phyloP scores from a whole-genome alignment of 2,888 invertebrate genomes.

The Tuta absoluta region DNA sequence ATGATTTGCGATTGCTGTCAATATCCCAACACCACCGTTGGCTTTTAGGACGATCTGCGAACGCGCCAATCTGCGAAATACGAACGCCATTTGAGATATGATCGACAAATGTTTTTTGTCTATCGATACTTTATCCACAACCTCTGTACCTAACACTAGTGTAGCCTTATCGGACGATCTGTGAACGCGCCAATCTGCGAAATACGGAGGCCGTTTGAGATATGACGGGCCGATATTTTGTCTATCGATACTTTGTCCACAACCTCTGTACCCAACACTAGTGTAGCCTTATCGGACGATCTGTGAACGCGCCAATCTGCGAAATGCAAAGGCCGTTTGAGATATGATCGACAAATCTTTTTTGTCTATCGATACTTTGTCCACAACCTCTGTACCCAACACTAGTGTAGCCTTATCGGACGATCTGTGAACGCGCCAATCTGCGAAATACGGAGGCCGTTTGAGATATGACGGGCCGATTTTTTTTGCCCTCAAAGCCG shows the following conservation, averaged over 20 bases:
- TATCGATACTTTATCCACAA: no score
- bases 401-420: neutral
- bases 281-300: neutral
- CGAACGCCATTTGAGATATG: neutral
- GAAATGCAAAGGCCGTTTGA: neutral
- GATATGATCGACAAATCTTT: conserved; percentile 2
- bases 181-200: conserved; percentile 4
- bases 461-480: conserved; percentile 1
- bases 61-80: conserved; percentile 13
- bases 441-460: neutral
- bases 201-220: neutral
- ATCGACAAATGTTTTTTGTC: neutral
- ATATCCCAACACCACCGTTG: neutral
- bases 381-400: no score
- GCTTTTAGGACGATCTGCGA: conserved; percentile 11
- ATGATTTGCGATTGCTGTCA: neutral
- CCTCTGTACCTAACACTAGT: no score
- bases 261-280: neutral
- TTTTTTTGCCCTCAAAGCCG: conserved; percentile 1
- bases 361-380: neutral
- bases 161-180: conserved; percentile 2
- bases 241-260: no score
- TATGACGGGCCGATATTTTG: conserved; percentile 5
- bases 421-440: conserved; percentile 8
- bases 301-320: conserved; percentile 13